Evolutionary conservation across 30 jellyfish, hydroid and myxozoan species (phyloP).

Genomic region (Phacellophora camtschatica): DNA sequence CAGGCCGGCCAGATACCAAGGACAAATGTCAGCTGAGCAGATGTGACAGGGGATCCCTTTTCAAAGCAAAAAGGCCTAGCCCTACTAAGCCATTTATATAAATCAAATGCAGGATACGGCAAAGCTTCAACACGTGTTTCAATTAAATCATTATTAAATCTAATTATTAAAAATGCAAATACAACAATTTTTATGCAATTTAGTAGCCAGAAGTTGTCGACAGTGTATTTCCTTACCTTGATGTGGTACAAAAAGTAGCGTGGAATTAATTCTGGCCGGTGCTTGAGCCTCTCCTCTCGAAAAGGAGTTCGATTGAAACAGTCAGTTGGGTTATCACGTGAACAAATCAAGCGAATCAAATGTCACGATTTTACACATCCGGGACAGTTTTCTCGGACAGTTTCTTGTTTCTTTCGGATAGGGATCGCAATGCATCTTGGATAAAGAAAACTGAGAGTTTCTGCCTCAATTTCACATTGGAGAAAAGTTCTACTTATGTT

Average conservation of each 20-base stretch:
- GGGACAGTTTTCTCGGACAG: slow-evolving; percentile 32
- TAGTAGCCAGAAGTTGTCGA: not conserved
- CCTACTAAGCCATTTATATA: too few species aligned
- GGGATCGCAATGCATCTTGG: too few species aligned
- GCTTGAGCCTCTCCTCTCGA: slow-evolving; percentile 10
- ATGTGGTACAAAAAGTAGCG: not conserved
- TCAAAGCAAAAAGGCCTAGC: not conserved
- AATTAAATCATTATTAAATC: too few species aligned
- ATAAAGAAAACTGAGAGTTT: too few species aligned
- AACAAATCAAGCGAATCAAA: slow-evolving; percentile 38
- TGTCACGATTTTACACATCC: slow-evolving; percentile 47
- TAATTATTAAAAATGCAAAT: not conserved
- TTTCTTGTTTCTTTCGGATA: too few species aligned
- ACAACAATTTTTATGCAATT: not conserved
- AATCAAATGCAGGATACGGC: too few species aligned
- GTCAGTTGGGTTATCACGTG: slow-evolving; percentile 51
- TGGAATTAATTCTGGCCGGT: not conserved
- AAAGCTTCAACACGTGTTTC: too few species aligned
- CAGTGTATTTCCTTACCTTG: not conserved
- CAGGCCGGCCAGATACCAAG: too few species aligned
- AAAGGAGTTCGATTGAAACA: slow-evolving; percentile 39
- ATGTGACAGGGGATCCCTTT: not conserved
- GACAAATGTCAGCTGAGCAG: too few species aligned
- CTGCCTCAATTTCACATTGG: too few species aligned
- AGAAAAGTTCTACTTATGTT: too few species aligned